A percentile compares a stretch with the other conserved stretches of the same genome.
These are phyloP conservation scores for Pteronura brasiliensis DNA, from an alignment of 2,113 vertebrate genomes.

Conservation along the genomic window DNA sequence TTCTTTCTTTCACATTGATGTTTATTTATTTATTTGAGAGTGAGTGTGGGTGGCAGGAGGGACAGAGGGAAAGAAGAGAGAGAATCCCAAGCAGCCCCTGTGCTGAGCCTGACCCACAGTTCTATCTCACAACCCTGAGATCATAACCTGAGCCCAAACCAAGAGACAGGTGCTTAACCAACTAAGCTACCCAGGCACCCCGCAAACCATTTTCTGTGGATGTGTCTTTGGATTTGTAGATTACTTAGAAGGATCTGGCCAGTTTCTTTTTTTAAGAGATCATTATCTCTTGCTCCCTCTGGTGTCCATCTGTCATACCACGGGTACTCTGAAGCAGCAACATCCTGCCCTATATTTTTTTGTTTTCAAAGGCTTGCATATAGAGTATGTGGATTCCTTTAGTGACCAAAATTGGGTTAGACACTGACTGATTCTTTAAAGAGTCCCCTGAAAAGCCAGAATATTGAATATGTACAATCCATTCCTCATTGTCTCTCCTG, in stretches of 20 bases:
- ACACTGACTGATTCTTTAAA: background rate
- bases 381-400: background rate
- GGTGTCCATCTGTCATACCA: background rate
- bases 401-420: background rate
- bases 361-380: background rate
- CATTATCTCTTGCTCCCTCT: background rate
- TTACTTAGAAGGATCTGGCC: background rate
- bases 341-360: background rate
- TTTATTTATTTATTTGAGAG: too few relatives aligned
- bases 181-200: too few relatives aligned
- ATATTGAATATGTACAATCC: background rate
- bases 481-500: background rate
- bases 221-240: background rate
- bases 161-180: too few relatives aligned
- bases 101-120: too few relatives aligned
- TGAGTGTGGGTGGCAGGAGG: accelerated
- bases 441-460: background rate
- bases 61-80: too few relatives aligned
- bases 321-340: background rate
- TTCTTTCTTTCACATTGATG: too few relatives aligned
- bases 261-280: background rate
- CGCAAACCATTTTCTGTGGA: background rate
- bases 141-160: too few relatives aligned
- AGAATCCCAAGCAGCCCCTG: too few relatives aligned
- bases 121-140: too few relatives aligned